Conservation (phyloP, 2,113 vertebrate genomes). For the Microcebus griseorufus region DNA sequence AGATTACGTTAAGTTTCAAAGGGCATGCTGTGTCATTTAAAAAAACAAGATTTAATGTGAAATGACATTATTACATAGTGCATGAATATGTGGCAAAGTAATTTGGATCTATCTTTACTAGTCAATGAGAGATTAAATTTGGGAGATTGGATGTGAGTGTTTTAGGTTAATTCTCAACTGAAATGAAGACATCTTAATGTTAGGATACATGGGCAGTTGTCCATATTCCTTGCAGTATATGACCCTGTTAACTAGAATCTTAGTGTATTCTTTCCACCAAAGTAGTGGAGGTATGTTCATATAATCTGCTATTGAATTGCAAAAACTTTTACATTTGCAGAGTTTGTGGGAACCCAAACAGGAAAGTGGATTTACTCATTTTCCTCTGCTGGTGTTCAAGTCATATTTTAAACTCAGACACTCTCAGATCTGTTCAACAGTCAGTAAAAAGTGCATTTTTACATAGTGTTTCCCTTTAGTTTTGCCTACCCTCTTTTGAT, state of each 20-base stretch:
- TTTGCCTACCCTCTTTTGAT: slow-evolving; percentile 69
- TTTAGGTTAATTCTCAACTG: slow-evolving; percentile 64
- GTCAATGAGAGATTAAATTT: slow-evolving; percentile 69
- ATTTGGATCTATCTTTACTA: slow-evolving; percentile 74
- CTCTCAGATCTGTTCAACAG: slow-evolving; percentile 70
- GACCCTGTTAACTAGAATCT: slow-evolving; percentile 68
- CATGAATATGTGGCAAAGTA: slow-evolving; percentile 76
- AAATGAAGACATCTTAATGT: slow-evolving; percentile 59
- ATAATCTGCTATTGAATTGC: slow-evolving; percentile 71
- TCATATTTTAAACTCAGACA: slow-evolving; percentile 67
- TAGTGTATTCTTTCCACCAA: slow-evolving; percentile 70
- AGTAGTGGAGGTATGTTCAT: slow-evolving; percentile 75
- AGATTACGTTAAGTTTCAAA: slow-evolving; percentile 73
- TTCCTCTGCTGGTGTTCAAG: slow-evolving; percentile 77
- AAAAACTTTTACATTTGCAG: slow-evolving; percentile 71
- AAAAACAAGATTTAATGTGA: slow-evolving; percentile 67
- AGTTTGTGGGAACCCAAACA: slow-evolving; percentile 70
- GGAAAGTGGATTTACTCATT: slow-evolving; percentile 74
- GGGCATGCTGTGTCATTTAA: slow-evolving; percentile 72
- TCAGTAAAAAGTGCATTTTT: slow-evolving; percentile 77
- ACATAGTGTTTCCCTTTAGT: slow-evolving; percentile 74
- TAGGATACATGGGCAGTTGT: slow-evolving; percentile 61
- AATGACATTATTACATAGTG: slow-evolving; percentile 74
- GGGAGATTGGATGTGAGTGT: slow-evolving; percentile 57
- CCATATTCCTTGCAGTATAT: slow-evolving; percentile 65